Evolutionary conservation across 2,113 vertebrate species (phyloP).

Genomic region (Phalacrocorax aristotelis): DNA sequence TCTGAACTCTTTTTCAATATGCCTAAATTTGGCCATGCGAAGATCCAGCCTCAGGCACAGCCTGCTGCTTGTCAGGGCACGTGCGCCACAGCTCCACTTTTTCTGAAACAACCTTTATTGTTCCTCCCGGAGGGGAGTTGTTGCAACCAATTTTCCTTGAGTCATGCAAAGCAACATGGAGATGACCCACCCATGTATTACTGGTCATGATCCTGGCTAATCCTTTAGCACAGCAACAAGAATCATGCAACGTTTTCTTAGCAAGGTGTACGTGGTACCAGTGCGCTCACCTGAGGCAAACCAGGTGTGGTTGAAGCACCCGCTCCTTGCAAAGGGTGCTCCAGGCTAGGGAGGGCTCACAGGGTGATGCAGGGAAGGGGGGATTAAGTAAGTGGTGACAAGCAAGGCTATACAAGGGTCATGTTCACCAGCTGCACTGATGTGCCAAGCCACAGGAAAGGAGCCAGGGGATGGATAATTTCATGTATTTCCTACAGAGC

Average conservation of each 20-base stretch:
- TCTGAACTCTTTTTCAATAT: not conserved
- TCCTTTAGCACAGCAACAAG: not conserved
- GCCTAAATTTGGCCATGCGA: not conserved
- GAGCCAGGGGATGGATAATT: rapidly evolving
- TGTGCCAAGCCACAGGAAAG: not conserved
- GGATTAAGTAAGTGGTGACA: not conserved
- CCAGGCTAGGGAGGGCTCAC: not conserved
- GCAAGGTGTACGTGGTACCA: rapidly evolving
- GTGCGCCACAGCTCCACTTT: not conserved
- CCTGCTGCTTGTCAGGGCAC: rapidly evolving
- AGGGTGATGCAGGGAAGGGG: not conserved
- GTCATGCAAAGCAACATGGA: not conserved
- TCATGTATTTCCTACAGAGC: not conserved
- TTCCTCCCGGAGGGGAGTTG: not conserved
- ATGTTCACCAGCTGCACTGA: not conserved
- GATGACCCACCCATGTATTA: rapidly evolving
- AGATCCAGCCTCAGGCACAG: not conserved
- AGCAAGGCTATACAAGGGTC: not conserved
- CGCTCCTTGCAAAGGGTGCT: not conserved
- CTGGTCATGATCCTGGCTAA: not conserved
- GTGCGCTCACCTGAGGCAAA: not conserved
- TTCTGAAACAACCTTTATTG: not conserved
- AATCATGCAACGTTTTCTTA: not conserved
- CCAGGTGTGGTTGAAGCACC: not conserved
- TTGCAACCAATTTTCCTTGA: not conserved